Base-by-base conservation (phyloP, 2,888 invertebrate genomes). In the Aphodius granarius region DNA sequence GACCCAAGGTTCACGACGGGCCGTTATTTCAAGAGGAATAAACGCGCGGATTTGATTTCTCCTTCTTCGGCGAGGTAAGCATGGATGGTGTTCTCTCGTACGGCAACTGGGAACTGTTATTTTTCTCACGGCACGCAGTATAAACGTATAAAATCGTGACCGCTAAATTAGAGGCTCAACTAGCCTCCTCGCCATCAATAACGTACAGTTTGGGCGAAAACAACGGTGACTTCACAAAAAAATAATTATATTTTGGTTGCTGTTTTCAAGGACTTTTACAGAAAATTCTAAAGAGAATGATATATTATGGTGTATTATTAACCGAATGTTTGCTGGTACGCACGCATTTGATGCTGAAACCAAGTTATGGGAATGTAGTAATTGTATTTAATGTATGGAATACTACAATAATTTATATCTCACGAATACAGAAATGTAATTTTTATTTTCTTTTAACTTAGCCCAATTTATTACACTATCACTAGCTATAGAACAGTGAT, bases 61-160 rank as follows among this genome's bases (percentile, higher is more conserved):
- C 43, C 43, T 43, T n/a, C n/a, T n/a, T 6, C 43, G 43, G 43
- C 6, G 43, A 43, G 43, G 43, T 43, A 43, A 43, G 43, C 43
- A 6, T 43, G 43, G 43, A 1, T 13, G 43, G 43, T 13, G 43
- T 9, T 43, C 43, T 43, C 43, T 6, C 43, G 43, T 43, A 43
- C 43, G 43, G 43, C 43, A 43, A 43, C 9, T 43, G 43, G 43
- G 43, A 43, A 43, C 43, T 68, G 68, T 68, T 68, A 21, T 68
- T 68, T 68, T 68, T 68, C 68, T 68, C 68, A 68, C 68, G 68
- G 68, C 20, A 20, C 20, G 66, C 66, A 20, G 20, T 68, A 21
- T 68, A 20, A 21, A 22, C 68, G 68, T 68, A 68, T 68, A 68
- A 68, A 68, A 20, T 68, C 68, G 68, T 68, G 68, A 68, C 68